Base-by-base conservation (phyloP, 2,113 vertebrate genomes). In the Peromyscus leucopus region DNA sequence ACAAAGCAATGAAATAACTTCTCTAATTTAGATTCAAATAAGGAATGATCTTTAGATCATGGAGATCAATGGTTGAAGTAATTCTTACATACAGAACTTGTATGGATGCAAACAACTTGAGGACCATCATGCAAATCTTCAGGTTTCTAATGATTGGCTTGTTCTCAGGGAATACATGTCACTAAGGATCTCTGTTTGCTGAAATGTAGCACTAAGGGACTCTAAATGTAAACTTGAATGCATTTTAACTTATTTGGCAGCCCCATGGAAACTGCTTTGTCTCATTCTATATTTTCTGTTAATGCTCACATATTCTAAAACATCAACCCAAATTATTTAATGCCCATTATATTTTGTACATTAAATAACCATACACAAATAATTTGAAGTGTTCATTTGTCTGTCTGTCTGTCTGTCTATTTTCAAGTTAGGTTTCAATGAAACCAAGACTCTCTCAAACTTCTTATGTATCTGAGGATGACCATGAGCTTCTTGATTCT, bases 141-240 rank as follows among this genome's bases (percentile, higher is more conserved):
- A 51, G 63, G 5, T 11, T 11, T 75, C 28, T 63, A 86, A 86
- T 39, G 4, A 65, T 48, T 74, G 7, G 5, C 17, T 16, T 74
- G 4, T 46, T 26, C 78, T 87, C 46, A 55, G 6, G 4, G 13
- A 67, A 83, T 88, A 61, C 48, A 2, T 75, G 71, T 76, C 28
- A 74, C 22, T 46, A 65, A 24, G n/a, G 71, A 76, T 48, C 65
- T 89, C 72, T 89, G 21, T 91, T 94, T 96, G 31, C 33, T 80
- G 24, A 85, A 67, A 93, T 15, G 7, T 16, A 71, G 36, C 7
- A 74, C 31, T 36, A 88, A 89, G 8, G 1, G 21, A 5, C 55
- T 71, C 10, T 87, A n/a, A 75, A n/a, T 12, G 61, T 48, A 91
- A 93, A 71, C 5, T 21, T 84, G 28, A 94, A 36, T 89, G 46